Evolutionary conservation across 2,888 invertebrate species (phyloP).

Genomic region (Himalopsyche tibetana): DNA sequence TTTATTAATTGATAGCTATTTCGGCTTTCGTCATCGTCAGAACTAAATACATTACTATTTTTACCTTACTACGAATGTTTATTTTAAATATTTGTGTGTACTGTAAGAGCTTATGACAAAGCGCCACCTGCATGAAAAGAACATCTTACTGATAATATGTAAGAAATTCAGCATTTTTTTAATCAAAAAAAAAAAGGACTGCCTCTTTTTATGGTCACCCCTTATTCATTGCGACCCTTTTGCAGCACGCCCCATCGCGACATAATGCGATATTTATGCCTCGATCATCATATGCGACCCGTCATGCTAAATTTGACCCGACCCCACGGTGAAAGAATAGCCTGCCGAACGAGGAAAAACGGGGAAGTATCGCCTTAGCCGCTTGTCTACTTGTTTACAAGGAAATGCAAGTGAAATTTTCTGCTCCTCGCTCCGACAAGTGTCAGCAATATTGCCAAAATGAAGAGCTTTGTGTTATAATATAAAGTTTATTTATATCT

Average conservation of each 20-base stretch:
- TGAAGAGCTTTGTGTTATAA: no score
- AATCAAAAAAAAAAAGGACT: no score
- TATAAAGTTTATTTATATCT: no score
- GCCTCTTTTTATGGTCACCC: slow-evolving; percentile 47
- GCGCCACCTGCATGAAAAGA: no score
- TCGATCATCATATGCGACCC: slow-evolving; percentile 66
- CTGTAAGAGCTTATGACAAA: no score
- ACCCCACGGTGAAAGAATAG: slow-evolving; percentile 54
- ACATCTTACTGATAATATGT: no score
- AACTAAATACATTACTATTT: no score
- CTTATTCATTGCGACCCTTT: slow-evolving; percentile 54
- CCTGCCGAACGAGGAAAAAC: slow-evolving; percentile 47
- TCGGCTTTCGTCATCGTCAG: no score
- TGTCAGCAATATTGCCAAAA: not conserved
- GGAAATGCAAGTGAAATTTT: slow-evolving; percentile 50
- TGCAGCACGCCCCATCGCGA: slow-evolving; percentile 59
- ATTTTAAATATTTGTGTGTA: no score
- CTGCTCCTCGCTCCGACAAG: not conserved
- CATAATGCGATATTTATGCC: slow-evolving; percentile 66
- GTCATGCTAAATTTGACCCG: slow-evolving; percentile 66
- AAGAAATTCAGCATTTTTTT: no score
- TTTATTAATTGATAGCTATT: no score
- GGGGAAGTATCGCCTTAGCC: slow-evolving; percentile 50
- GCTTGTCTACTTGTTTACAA: slow-evolving; percentile 47
- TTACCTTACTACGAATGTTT: no score